These are phyloP conservation scores for Malurus melanocephalus DNA, from an alignment of 2,113 vertebrate genomes.

Conservation along the genomic window DNA sequence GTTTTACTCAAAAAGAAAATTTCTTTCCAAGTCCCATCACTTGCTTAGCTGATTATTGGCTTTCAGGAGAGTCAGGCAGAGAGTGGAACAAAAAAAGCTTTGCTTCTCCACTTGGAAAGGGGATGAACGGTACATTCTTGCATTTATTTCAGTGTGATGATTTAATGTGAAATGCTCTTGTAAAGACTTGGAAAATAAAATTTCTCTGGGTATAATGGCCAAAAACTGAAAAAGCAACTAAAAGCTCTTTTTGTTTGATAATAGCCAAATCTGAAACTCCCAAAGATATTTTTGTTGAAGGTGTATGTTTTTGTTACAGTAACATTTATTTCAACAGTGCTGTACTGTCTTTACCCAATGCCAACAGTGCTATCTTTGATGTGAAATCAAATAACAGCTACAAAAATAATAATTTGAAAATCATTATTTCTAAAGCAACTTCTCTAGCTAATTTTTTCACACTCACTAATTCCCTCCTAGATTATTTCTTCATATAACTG, in stretches of 20 bases:
- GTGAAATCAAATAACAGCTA: not conserved
- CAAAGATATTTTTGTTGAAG: not conserved
- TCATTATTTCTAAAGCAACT: not conserved
- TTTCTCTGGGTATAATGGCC: not conserved
- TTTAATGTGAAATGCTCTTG: not conserved
- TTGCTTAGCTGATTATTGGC: not conserved
- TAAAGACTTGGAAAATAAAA: not conserved
- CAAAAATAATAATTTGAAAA: not conserved
- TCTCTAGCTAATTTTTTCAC: not conserved
- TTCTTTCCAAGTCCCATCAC: not conserved
- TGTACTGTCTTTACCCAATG: not conserved
- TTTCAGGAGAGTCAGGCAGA: not conserved
- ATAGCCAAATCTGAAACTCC: not conserved
- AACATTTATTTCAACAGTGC: not conserved
- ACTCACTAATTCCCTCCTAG: not conserved
- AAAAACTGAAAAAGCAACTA: not conserved
- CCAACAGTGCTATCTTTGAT: not conserved
- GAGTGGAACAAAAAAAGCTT: not conserved
- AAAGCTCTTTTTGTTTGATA: not conserved
- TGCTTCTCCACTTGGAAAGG: not conserved
- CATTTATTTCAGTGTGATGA: not conserved
- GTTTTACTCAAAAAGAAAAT: conserved; percentile 31
- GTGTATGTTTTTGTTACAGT: not conserved
- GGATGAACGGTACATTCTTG: not conserved
- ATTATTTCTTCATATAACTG: not conserved